phyloP scores from a whole-genome alignment of 2,113 vertebrate genomes.

The Mungos mungo region DNA sequence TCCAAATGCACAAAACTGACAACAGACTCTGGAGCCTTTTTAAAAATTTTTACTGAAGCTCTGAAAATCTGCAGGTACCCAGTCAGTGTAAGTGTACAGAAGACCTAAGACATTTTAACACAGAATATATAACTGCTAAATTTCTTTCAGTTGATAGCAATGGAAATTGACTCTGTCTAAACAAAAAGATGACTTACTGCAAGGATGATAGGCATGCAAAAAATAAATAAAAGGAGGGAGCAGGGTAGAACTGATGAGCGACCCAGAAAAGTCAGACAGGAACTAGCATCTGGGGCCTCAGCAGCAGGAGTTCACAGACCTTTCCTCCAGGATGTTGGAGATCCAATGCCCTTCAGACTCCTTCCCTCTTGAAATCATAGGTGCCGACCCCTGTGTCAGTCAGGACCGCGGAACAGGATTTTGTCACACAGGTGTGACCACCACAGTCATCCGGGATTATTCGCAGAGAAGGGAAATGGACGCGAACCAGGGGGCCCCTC shows the following conservation, averaged over 20 bases:
- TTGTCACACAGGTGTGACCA: not conserved
- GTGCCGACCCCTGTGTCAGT: not conserved
- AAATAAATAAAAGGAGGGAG: not conserved
- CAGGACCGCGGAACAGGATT: not conserved
- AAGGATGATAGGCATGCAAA: not conserved
- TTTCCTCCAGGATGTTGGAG: not conserved
- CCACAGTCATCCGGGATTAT: not conserved
- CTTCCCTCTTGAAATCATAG: not conserved
- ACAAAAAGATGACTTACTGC: not conserved
- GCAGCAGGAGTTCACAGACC: not conserved
- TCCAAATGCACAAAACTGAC: not conserved
- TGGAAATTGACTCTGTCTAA: not conserved
- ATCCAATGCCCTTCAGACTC: not conserved
- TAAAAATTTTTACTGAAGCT: not conserved
- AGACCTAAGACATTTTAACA: constrained; percentile 21
- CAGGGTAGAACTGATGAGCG: not conserved
- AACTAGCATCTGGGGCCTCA: not conserved
- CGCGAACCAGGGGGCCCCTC: accelerated
- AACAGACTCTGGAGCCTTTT: not conserved
- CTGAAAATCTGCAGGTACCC: not conserved
- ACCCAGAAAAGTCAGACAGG: not conserved
- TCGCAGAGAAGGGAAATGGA: not conserved
- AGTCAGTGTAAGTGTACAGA: not conserved
- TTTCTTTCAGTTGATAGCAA: not conserved
- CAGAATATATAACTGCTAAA: not conserved